Percentiles rank a stretch among this genome's conserved stretches.
Conservation (phyloP, 2,797 vertebrate species). For the Aplochiton taeniatus region DNA sequence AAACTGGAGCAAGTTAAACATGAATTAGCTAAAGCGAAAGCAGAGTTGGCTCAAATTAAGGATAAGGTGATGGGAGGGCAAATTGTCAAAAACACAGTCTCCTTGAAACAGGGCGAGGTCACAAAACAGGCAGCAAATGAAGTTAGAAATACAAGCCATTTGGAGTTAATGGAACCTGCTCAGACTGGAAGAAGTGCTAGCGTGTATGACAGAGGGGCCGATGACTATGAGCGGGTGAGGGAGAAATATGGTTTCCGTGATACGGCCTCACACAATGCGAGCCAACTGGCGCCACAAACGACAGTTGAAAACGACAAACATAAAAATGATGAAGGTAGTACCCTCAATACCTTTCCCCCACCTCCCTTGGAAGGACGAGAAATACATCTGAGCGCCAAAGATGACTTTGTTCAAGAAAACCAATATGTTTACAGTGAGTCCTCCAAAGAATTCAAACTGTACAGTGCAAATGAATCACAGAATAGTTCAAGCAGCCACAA, state of each 20-base stretch:
- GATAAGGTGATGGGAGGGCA: no score
- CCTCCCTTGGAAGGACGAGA: constrained; percentile 29
- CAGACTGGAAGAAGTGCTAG: constrained; percentile 4
- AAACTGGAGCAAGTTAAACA: constrained; percentile 18
- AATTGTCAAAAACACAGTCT: constrained; percentile 15
- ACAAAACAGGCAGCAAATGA: constrained; percentile 15
- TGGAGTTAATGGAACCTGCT: constrained; percentile 22
- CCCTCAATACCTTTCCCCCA: constrained; percentile 5
- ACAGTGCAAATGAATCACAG: constrained; percentile 28
- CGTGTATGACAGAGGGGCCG: constrained; percentile 8
- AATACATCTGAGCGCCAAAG: constrained; percentile 14
- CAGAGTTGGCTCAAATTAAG: background rate
- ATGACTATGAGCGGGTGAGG: constrained; percentile 50
- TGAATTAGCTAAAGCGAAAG: constrained; percentile 16
- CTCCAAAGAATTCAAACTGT: constrained; percentile 66
- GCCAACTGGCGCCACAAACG: constrained; percentile 26
- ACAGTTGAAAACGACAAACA: constrained; percentile 21
- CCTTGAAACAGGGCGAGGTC: constrained; percentile 25
- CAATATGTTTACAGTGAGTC: constrained; percentile 60
- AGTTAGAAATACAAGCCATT: constrained; percentile 18
- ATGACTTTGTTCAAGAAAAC: constrained; percentile 37
- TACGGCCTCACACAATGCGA: constrained; percentile 25
- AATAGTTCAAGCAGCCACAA: constrained; percentile 23
- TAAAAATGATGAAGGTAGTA: constrained; percentile 22
- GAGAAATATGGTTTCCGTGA: constrained; percentile 59